phyloP scores from a whole-genome alignment of 2,888 invertebrate genomes.

The Ceratothoa steindachneri region DNA sequence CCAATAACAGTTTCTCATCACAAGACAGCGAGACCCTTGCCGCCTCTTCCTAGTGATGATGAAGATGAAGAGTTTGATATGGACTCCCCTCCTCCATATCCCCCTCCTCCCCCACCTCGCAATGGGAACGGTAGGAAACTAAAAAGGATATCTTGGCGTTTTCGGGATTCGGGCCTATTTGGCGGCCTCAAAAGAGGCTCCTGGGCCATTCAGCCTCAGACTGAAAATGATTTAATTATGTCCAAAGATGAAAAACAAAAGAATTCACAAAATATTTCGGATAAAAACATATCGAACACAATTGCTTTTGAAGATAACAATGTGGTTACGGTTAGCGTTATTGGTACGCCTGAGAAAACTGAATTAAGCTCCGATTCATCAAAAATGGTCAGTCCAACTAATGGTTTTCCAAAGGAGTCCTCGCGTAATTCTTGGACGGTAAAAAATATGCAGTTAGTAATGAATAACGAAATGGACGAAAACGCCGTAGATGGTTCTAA shows the following conservation, averaged over 20 bases:
- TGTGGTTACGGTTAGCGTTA: constrained; percentile 8
- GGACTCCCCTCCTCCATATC: neutral
- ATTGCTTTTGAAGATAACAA: constrained; percentile 2
- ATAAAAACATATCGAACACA: neutral
- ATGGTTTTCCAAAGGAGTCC: neutral
- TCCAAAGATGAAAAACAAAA: neutral
- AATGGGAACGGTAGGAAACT: neutral
- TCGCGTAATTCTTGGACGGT: constrained; percentile 4
- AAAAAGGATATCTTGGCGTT: neutral
- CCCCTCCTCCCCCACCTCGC: neutral
- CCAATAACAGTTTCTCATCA: neutral
- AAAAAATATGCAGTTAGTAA: neutral
- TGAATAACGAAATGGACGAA: neutral
- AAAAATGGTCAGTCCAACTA: neutral
- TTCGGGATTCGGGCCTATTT: neutral
- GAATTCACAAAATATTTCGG: neutral
- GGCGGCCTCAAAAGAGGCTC: neutral
- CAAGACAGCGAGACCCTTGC: neutral
- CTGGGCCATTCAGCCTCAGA: neutral
- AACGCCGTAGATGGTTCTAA: neutral
- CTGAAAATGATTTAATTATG: neutral
- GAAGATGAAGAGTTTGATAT: neutral
- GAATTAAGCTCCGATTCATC: neutral
- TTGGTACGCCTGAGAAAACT: neutral
- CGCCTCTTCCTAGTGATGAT: neutral